Evolutionary conservation across 2,888 invertebrate genomes (phyloP), one percentile per base, ranked within the genome.

Genomic region (Thalpophila matura): DNA sequence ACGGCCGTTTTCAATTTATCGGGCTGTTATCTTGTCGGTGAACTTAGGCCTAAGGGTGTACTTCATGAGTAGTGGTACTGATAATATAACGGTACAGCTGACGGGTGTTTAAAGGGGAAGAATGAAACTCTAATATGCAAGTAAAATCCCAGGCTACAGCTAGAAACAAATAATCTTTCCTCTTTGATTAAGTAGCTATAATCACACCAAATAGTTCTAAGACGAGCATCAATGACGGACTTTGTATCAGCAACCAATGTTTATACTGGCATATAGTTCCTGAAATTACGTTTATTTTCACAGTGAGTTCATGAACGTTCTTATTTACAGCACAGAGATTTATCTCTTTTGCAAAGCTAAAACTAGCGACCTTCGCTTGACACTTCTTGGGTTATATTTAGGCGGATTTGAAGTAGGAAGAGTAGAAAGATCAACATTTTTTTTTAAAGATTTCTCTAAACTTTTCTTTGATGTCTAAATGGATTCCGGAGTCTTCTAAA

Each of bases 281-380:
- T 26, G 31, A 70, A 55, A 55, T 38, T 49, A 49, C 43, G 65
- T 64, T 72, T 72, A 67, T 67, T 40, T 72, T 31, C 49, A 16
- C 49, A 20, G 20, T 2, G 42, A 54, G 72, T 67, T 63, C 43
- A 54, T 71, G 37, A 63, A 67, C 54, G 43, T 64, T 71, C 56
- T 45, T 70, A 20, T 67, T 71, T 63, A 38, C 43, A 54, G 18
- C 27, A 3, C 7, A 1, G 5, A 46, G 55, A 64, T 64, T 67
- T 71, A 71, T 67, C 24, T 31, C 18, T 31, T 35, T 40, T 26
- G 35, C 18, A 14, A 18, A 40, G 37, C 22, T 20, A 29, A 33
- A 63, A 29, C 33, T 14, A 18, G 3, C 26, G 67, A 40, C 65
- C 65, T 64, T 64, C 45, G 45, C 37, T 37, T 47, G 65, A 49